phyloP scores from a whole-genome alignment of 2,888 invertebrate genomes.

The Thymelicus acteon region DNA sequence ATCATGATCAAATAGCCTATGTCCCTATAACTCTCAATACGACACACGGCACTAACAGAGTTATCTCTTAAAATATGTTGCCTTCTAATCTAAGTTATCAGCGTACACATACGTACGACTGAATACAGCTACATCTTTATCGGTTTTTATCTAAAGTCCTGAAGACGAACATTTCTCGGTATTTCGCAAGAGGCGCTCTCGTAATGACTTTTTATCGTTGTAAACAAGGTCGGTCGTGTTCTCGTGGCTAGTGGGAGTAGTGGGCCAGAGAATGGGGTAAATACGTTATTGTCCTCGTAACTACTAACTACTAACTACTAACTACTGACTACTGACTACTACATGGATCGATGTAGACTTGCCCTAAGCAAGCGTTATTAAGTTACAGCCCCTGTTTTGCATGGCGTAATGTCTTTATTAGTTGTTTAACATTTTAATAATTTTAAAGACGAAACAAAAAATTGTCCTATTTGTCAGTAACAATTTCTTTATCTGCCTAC shows the following conservation, averaged over 20 bases:
- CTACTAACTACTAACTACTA: not conserved
- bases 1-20: too few species aligned
- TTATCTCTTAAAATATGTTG: not conserved
- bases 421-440: too few species aligned
- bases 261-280: not conserved
- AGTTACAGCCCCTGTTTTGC: not conserved
- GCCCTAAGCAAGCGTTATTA: not conserved
- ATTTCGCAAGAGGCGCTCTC: constrained; percentile 11
- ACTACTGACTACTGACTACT: not conserved
- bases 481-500: too few species aligned
- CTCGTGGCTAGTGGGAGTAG: not conserved
- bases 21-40: too few species aligned
- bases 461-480: too few species aligned
- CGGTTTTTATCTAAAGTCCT: constrained; percentile 4
- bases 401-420: too few species aligned
- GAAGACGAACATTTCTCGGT: constrained; percentile 4
- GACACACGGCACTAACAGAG: not conserved
- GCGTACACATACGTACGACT: not conserved
- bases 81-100: not conserved
- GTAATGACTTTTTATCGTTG: not conserved
- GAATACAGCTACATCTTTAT: constrained; percentile 11
- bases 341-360: not conserved
- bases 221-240: not conserved
- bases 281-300: constrained; percentile 1
- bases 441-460: too few species aligned